A percentile compares a stretch with the other conserved stretches of the same genome.
Conservation (phyloP, 2,888 invertebrate species). For the Polia nebulosa region DNA sequence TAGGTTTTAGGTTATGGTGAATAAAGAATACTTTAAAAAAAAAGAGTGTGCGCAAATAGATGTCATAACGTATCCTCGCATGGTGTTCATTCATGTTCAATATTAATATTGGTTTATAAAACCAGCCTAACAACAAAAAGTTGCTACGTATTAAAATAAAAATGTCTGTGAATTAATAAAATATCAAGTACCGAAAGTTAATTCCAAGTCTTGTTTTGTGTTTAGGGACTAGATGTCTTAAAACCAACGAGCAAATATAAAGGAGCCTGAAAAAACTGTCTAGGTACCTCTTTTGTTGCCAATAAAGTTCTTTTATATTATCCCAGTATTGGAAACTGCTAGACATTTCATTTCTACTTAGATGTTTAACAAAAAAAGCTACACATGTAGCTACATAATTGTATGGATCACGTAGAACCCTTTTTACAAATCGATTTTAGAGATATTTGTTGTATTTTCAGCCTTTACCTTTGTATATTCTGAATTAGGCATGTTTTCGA, state of each 20-base stretch:
- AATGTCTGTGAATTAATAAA: not conserved
- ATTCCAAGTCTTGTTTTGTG: not conserved
- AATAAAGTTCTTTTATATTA: constrained; percentile 14
- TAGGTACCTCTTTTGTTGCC: not conserved
- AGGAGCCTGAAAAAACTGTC: not conserved
- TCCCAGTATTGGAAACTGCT: not conserved
- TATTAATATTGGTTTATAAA: too few species aligned
- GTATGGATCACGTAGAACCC: not conserved
- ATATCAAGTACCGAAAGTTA: not conserved
- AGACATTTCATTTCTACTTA: not conserved
- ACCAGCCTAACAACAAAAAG: too few species aligned
- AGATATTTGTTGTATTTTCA: not conserved
- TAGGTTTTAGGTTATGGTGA: too few species aligned
- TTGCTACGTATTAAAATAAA: not conserved
- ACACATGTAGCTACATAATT: too few species aligned
- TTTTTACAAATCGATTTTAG: too few species aligned
- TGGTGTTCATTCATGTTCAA: too few species aligned
- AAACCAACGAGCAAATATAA: constrained; percentile 7
- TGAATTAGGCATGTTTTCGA: too few species aligned
- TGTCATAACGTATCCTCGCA: too few species aligned
- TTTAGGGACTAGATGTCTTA: constrained; percentile 16
- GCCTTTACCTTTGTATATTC: too few species aligned
- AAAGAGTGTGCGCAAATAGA: too few species aligned
- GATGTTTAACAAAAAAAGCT: not conserved
- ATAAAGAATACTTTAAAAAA: too few species aligned